Evolutionary conservation across 2,113 vertebrate species (phyloP).

Genomic region (Peromyscus polionotus): DNA sequence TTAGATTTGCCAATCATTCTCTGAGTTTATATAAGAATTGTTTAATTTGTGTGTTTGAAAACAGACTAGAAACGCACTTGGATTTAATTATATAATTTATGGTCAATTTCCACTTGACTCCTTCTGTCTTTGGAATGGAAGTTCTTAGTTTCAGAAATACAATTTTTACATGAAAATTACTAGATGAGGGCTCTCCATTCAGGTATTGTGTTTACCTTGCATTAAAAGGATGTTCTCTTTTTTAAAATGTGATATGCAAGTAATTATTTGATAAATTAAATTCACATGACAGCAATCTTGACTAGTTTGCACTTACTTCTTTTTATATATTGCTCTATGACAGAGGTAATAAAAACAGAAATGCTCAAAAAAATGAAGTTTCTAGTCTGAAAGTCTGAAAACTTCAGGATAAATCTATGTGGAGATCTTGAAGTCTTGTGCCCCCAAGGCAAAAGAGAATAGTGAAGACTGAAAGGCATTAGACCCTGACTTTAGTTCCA

Average conservation of each 20-base stretch:
- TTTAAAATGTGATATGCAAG: not conserved
- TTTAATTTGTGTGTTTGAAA: slow-evolving; percentile 9
- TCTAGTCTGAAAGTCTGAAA: not conserved
- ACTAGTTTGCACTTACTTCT: slow-evolving; percentile 2
- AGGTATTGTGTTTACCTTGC: not conserved
- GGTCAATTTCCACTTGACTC: not conserved
- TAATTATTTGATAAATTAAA: slow-evolving; percentile 44
- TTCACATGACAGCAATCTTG: not conserved
- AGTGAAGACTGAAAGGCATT: not conserved
- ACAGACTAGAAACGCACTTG: not conserved
- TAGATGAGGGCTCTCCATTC: not conserved
- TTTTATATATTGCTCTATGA: not conserved
- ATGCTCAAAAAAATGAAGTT: slow-evolving; percentile 13
- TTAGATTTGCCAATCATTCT: slow-evolving; percentile 30
- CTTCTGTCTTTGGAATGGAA: not conserved
- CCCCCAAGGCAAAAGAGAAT: slow-evolving; percentile 10
- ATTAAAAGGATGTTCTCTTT: not conserved
- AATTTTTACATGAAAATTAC: not conserved
- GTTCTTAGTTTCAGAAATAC: not conserved
- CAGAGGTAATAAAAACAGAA: slow-evolving; percentile 24
- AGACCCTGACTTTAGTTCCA: not conserved
- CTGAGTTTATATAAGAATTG: slow-evolving; percentile 5
- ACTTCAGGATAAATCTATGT: not conserved
- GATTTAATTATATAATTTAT: not conserved
- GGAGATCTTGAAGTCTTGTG: slow-evolving; percentile 1